phyloP scores from a whole-genome alignment of 2,113 vertebrate genomes.

The Crocuta crocuta region DNA sequence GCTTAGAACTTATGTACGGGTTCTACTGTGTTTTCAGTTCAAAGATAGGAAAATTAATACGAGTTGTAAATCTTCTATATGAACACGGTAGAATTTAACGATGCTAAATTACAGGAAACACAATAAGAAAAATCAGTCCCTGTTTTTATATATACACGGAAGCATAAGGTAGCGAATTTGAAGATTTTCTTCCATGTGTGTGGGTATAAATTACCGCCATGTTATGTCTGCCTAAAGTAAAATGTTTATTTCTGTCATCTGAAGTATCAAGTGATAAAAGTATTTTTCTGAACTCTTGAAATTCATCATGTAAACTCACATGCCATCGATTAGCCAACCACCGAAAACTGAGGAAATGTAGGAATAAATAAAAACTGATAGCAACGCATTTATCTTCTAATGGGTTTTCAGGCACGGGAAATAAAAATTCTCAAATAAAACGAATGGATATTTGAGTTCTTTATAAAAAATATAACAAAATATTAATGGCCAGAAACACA shows the following conservation, averaged over 20 bases:
- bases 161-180: not conserved
- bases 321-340: not conserved
- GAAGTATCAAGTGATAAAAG: not conserved
- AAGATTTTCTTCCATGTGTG: not conserved
- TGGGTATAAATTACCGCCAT: not conserved
- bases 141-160: not conserved
- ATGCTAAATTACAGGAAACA: not conserved
- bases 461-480: conserved; percentile 52
- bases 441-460: conserved; percentile 41
- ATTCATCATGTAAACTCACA: conserved; percentile 23
- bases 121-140: not conserved
- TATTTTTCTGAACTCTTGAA: not conserved
- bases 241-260: not conserved
- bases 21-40: not conserved
- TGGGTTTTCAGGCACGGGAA: conserved; percentile 42
- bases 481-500: not conserved
- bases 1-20: not conserved
- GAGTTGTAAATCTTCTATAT: not conserved
- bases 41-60: conserved; percentile 22
- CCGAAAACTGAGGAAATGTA: not conserved
- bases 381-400: not conserved
- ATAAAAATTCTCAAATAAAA: conserved; percentile 35
- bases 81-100: not conserved
- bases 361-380: not conserved
- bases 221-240: not conserved